phyloP scores from a whole-genome alignment of 53 echinoderm and acorn worm genomes.

The Astropecten irregularis region DNA sequence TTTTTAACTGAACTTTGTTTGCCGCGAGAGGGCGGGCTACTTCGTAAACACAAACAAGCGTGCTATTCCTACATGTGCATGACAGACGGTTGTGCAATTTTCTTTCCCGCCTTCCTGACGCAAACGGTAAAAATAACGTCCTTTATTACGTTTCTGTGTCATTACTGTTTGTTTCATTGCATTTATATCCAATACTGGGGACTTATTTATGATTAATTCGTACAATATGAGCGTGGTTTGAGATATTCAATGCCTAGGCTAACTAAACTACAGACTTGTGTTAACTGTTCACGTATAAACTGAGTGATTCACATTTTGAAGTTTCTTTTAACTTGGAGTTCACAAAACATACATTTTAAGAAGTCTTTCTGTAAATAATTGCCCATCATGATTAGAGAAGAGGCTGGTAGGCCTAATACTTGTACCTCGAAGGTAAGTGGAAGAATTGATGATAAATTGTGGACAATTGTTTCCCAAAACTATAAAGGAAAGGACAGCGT shows the following conservation, averaged over 20 bases:
- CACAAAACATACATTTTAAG: too few species aligned
- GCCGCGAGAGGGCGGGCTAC: constrained; percentile 10
- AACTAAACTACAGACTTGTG: background rate
- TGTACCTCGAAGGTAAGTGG: too few species aligned
- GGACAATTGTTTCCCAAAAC: too few species aligned
- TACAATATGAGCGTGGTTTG: background rate
- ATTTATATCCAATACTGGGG: background rate
- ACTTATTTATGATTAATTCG: background rate
- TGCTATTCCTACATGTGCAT: background rate
- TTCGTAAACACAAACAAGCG: background rate
- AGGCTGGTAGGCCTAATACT: too few species aligned
- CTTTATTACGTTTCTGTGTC: background rate
- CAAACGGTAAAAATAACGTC: background rate
- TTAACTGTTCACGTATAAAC: too few species aligned
- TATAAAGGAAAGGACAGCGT: too few species aligned
- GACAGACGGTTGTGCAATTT: constrained; percentile 19
- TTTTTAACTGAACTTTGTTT: too few species aligned
- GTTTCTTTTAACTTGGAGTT: too few species aligned
- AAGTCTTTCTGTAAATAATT: too few species aligned
- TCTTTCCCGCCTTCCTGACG: background rate
- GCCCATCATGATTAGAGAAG: too few species aligned
- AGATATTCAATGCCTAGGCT: background rate
- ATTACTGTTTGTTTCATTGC: background rate
- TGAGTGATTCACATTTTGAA: too few species aligned
- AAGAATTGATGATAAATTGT: too few species aligned